Evolutionary conservation across 2,113 vertebrate species (phyloP).

Genomic region (Eolophus roseicapilla): DNA sequence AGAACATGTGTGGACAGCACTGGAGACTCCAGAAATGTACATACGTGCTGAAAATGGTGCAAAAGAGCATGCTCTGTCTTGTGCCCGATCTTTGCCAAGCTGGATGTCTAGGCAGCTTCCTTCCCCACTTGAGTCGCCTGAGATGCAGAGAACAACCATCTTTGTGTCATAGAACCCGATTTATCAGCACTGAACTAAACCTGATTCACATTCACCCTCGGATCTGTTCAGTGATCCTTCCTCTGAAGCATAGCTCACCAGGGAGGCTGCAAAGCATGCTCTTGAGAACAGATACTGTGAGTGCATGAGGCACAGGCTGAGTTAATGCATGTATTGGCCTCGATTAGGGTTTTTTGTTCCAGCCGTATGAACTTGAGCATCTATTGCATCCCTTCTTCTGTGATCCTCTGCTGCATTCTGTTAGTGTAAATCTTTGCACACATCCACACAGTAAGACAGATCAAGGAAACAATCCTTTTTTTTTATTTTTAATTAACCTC

Average conservation of each 20-base stretch:
- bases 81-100: background rate
- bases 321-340: background rate
- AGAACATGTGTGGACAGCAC: background rate
- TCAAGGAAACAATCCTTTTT: background rate
- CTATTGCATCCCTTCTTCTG: background rate
- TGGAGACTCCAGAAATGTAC: background rate
- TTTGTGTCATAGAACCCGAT: background rate
- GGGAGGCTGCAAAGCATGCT: background rate
- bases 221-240: background rate
- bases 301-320: background rate
- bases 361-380: background rate
- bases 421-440: background rate
- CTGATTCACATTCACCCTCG: background rate
- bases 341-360: background rate
- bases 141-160: background rate
- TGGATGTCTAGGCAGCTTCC: background rate
- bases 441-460: background rate
- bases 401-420: background rate
- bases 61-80: background rate
- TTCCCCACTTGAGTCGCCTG: background rate
- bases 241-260: background rate
- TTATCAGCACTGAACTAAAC: background rate
- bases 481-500: background rate
- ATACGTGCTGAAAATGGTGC: background rate
- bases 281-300: background rate